These are phyloP conservation scores for Crambe crambe DNA, from an alignment of 37 sponge, comb jelly and placozoan species.

Conservation along the genomic window DNA sequence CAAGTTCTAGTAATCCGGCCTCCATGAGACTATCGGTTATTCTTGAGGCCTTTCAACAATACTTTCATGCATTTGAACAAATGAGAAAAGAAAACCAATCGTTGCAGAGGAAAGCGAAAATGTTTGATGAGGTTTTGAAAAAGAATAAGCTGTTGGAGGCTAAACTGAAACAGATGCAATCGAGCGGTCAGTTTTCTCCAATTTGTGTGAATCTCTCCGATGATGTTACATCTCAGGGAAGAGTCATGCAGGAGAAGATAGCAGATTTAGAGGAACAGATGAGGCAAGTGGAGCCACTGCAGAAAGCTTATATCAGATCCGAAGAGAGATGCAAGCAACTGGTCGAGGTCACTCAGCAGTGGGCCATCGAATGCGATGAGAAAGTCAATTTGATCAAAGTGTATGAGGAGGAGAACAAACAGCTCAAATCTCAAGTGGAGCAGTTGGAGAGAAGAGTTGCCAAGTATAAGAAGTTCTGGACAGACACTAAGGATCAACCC, in stretches of 20 bases:
- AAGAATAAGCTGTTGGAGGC: neutral
- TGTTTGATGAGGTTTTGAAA: neutral
- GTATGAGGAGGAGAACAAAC: neutral
- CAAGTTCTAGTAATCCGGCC: neutral
- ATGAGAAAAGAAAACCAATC: neutral
- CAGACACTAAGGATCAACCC: neutral
- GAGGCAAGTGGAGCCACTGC: neutral
- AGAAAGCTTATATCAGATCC: constrained; percentile 8
- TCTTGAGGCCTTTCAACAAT: constrained; percentile 16
- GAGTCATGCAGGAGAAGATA: neutral
- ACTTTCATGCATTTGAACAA: neutral
- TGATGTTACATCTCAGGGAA: too few relatives aligned
- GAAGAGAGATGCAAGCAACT: constrained; percentile 31
- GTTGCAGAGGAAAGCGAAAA: neutral
- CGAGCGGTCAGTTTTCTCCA: neutral
- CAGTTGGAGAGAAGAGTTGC: neutral
- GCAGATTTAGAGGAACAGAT: neutral
- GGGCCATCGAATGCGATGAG: constrained; percentile 36
- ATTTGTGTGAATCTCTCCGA: neutral
- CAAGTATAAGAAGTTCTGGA: constrained; percentile 32
- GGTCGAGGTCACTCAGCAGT: constrained; percentile 30
- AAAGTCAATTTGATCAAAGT: constrained; percentile 6
- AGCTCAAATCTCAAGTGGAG: neutral
- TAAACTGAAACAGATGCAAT: neutral
- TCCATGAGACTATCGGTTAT: constrained; percentile 1